Percentiles rank a stretch among this genome's conserved stretches.
Evolutionary conservation across 2,888 invertebrate genomes (phyloP).

Genomic region (Pristionchus entomophagus): DNA sequence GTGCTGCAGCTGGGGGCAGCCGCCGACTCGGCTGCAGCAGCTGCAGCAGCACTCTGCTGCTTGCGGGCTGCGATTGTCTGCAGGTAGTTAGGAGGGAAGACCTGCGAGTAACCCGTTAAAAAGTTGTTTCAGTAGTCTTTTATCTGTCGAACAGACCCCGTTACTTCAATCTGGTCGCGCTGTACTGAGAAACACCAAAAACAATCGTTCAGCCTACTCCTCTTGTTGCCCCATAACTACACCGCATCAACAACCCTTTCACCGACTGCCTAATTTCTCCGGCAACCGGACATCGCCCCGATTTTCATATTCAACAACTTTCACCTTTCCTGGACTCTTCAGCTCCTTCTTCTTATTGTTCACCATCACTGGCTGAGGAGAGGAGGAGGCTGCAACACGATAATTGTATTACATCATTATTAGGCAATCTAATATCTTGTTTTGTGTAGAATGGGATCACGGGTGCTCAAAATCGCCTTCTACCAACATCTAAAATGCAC

Average conservation of each 20-base stretch:
- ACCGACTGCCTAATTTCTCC: too few relatives aligned
- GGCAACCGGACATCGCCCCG: too few relatives aligned
- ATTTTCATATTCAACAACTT: too few relatives aligned
- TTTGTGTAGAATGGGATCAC: too few relatives aligned
- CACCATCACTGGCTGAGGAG: conserved; percentile 42
- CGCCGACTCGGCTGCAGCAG: neutral
- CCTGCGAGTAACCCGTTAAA: neutral
- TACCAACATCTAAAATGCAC: too few relatives aligned
- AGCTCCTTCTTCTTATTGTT: conserved; percentile 43
- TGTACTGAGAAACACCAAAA: too few relatives aligned
- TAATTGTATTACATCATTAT: neutral
- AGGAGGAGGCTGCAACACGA: neutral
- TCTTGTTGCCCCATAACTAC: neutral
- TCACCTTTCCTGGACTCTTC: conserved; percentile 47
- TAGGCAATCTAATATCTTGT: too few relatives aligned
- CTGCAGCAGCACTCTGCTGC: neutral
- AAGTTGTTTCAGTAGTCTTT: neutral
- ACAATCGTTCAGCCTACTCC: neutral
- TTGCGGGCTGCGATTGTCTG: neutral
- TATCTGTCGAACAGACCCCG: neutral
- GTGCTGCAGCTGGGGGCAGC: neutral
- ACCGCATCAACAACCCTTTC: neutral
- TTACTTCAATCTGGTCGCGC: too few relatives aligned
- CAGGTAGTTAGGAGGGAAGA: conserved; percentile 44
- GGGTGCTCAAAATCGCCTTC: too few relatives aligned